Conservation (phyloP, 1,140 invertebrate species). For the Chironomus tepperi region DNA sequence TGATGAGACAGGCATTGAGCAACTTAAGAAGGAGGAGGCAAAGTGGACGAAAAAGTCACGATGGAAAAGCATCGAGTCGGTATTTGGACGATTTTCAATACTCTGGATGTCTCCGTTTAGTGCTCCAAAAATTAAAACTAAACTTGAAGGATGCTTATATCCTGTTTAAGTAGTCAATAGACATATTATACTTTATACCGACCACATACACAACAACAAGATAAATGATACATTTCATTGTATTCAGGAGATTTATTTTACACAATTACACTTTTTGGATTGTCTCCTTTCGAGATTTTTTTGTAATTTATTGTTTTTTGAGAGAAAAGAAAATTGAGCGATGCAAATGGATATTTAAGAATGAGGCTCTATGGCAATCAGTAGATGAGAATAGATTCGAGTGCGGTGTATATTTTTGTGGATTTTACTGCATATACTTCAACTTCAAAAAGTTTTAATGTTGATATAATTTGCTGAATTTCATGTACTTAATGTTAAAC, state of each 20-base stretch:
- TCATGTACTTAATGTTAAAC: no score
- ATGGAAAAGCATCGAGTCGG: conserved; percentile 89
- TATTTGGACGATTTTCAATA: conserved; percentile 88
- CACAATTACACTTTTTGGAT: not conserved
- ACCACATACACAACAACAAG: not conserved
- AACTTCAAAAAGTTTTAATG: no score
- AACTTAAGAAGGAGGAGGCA: conserved; percentile 88
- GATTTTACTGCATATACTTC: no score
- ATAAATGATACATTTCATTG: not conserved
- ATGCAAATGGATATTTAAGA: no score
- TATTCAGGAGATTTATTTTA: conserved; percentile 4
- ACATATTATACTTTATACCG: not conserved
- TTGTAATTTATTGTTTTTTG: no score
- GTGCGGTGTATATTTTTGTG: no score
- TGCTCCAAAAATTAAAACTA: conserved; percentile 63
- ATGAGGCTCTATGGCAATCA: no score
- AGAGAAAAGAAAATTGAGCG: no score
- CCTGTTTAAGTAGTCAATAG: conserved; percentile 48
- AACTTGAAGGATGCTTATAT: conserved; percentile 66
- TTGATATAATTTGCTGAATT: no score
- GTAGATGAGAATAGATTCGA: no score
- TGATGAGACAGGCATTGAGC: conserved; percentile 96
- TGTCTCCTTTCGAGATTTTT: not conserved
- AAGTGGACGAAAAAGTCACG: conserved; percentile 82
- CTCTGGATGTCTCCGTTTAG: conserved; percentile 94